Evolutionary conservation across 2,113 vertebrate genomes (phyloP), one percentile per base, ranked within the genome.

Genomic region (Tenrec ecaudatus): DNA sequence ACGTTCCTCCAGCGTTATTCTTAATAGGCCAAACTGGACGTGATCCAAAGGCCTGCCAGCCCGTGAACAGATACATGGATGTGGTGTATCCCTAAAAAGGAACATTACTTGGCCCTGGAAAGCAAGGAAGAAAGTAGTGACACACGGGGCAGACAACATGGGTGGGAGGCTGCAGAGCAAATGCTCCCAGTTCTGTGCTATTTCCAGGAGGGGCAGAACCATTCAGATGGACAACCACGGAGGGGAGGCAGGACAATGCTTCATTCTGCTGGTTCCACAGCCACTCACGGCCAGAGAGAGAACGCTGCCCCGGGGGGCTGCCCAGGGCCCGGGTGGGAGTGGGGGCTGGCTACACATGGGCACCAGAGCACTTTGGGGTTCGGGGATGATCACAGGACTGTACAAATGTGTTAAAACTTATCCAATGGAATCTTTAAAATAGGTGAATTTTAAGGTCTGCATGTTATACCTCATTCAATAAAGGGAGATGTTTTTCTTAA

Each of bases 121-220:
- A 78, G 81, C 17, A 69, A 78, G 81, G 19, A 69, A 25, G 3
- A 9, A 79, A 57, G 7, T 23, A 12, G 58, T 43, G 73, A 73
- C 19, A 16, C 6, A 4, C 25, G 2, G 25, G 31, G 33, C 11
- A 29, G 31, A 38, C 15, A 29, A 31, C 4, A 36, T 1, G 68
- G n/a, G 47, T 4, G 38, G 69, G n/a, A n/a, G n/a, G n/a, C n/a
- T n/a, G 25, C 17, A 2, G 40, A 19, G 29, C 12, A 7, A 23
- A 43, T 53, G 19, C 69, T 90, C 58, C 66, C 47, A 53, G 15
- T 86, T 80, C 66, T 3, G 43, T 6, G 47, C 43, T n/a, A 20
- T 84, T 89, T 82, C 81, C 77, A 89, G 87, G 89, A 92, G 81
- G 92, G 68, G 75, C 5, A 86, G 86, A 93, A 85, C 33, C 43